A percentile compares a stretch with the other conserved stretches of the same genome.
These are phyloP conservation scores for Danio jaintianensis DNA, from an alignment of 2,797 vertebrate genomes.

Conservation along the genomic window DNA sequence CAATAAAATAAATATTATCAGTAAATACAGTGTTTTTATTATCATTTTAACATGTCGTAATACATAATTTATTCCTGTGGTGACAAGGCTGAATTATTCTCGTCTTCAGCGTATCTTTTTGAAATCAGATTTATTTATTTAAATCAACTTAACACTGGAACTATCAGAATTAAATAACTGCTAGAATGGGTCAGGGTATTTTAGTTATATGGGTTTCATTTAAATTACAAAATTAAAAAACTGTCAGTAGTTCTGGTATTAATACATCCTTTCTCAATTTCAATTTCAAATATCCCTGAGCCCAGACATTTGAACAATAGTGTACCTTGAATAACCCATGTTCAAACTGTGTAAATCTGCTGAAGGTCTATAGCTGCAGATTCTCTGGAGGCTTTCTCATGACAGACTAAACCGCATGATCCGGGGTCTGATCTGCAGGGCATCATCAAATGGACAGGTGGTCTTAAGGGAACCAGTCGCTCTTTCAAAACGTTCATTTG, in stretches of 20 bases:
- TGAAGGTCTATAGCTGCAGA: background rate
- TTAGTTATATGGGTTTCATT: too few species aligned
- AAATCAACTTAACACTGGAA: too few species aligned
- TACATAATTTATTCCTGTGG: too few species aligned
- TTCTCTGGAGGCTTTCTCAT: background rate
- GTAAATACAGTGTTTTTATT: too few species aligned
- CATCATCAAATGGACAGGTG: conserved; percentile 18
- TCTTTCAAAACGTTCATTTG: conserved; percentile 27
- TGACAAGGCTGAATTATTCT: too few species aligned
- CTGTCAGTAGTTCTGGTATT: background rate
- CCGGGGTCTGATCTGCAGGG: background rate
- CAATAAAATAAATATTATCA: too few species aligned
- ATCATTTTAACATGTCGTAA: too few species aligned
- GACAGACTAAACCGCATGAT: background rate
- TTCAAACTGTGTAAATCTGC: background rate
- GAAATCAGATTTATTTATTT: too few species aligned
- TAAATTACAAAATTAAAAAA: too few species aligned
- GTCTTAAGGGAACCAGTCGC: background rate
- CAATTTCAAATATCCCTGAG: background rate
- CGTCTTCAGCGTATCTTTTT: too few species aligned
- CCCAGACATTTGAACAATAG: background rate
- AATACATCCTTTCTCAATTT: background rate
- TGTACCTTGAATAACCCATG: background rate
- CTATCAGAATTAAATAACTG: too few species aligned
- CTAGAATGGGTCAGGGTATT: too few species aligned